Evolutionary conservation across 2,113 vertebrate genomes (phyloP), one percentile per base, ranked within the genome.

Genomic region (Thinocorus orbignyianus): DNA sequence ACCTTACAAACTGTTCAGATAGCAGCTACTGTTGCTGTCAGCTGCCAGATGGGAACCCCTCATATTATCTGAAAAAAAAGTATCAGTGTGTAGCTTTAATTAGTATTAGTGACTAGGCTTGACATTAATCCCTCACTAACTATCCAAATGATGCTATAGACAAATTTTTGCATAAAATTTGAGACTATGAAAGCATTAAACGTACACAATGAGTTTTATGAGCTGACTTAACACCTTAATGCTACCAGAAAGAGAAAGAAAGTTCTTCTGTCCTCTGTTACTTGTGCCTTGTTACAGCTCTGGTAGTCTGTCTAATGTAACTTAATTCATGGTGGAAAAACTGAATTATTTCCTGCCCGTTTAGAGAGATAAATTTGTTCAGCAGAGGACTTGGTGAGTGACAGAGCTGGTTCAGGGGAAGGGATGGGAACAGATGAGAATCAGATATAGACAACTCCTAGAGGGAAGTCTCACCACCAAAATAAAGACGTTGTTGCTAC

Each of bases 201-300:
- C 7, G 10, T 41, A 26, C 28, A 13, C 15, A 4, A 2, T 11
- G 14, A 26, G 25, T 35, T 51, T 76, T 31, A 10, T 64, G 61
- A 46, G 42, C 23, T 79, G 44, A 33, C 5, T 1, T 7, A 44
- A 41, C 11, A 37, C 9, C 7, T 48, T 68, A 48, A 23, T n/a
- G 61, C 20, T 76, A 2, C 17, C 9, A 33, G 23, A 31, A 35
- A n/a, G 37, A 57, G 6, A 35, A 58, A 26, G 41, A n/a, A 58
- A 26, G 39, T 51, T 54, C 6, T 57, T 70, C 6, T 73, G 33
- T 28, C 6, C 26, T 33, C 11, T 33, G 4, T 61, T 46, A 6
- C 5, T 48, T n/a, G 11, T 51, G 5, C 20, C 4, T 2, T 13
- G 2, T 39, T 71, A 1, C 6, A 23, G 23, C 7, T 58, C 5